Evolutionary conservation across 2,888 invertebrate genomes (phyloP).

Genomic region (Acanthococcus lagerstroemiae): DNA sequence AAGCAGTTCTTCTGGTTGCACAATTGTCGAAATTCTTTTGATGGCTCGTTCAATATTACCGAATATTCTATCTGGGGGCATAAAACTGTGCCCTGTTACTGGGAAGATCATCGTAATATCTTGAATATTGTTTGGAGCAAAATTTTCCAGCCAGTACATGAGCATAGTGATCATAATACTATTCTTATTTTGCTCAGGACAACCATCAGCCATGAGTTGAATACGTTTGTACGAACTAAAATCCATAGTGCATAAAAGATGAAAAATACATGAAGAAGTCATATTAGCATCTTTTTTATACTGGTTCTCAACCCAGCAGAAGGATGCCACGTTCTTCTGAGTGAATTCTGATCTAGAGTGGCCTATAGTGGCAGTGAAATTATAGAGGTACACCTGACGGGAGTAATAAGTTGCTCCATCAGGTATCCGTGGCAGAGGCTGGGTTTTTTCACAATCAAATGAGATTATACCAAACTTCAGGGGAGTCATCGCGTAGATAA

Average conservation of each 20-base stretch:
- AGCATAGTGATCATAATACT: not conserved
- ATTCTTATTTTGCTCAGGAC: not conserved
- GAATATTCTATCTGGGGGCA: too few relatives aligned
- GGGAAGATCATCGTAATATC: not conserved
- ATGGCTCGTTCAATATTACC: not conserved
- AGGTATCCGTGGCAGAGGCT: slow-evolving; percentile 38
- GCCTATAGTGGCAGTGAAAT: slow-evolving; percentile 40
- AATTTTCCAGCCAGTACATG: too few relatives aligned
- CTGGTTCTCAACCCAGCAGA: slow-evolving; percentile 39
- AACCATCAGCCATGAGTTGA: not conserved
- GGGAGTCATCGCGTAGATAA: slow-evolving; percentile 32
- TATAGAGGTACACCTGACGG: slow-evolving; percentile 40
- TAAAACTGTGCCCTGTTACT: slow-evolving; percentile 1
- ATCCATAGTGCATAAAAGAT: slow-evolving; percentile 5
- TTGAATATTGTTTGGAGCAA: not conserved
- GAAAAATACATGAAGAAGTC: slow-evolving; percentile 38
- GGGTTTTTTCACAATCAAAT: slow-evolving; percentile 40
- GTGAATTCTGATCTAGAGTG: slow-evolving; percentile 37
- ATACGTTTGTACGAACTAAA: not conserved
- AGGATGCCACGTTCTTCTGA: slow-evolving; percentile 37
- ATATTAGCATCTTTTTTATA: slow-evolving; percentile 38
- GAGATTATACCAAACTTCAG: slow-evolving; percentile 35
- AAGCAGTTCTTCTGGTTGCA: not conserved
- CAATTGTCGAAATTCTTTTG: not conserved
- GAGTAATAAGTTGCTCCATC: slow-evolving; percentile 40